Evolutionary conservation across 2,797 vertebrate genomes (phyloP).

Genomic region (Chelonia mydas): DNA sequence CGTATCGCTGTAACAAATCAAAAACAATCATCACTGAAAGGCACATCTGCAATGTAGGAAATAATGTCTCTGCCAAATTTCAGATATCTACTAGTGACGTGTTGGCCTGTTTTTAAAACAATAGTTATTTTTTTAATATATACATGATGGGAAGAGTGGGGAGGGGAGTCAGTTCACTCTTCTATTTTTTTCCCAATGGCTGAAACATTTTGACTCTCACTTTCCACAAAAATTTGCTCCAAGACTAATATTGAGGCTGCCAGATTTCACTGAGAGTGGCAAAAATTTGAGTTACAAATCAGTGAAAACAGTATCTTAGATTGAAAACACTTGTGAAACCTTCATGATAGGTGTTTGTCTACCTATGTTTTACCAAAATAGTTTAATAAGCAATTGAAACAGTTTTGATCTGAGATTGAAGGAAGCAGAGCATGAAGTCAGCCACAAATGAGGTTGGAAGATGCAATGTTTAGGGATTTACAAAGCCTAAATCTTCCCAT

Average conservation of each 20-base stretch:
- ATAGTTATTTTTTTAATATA: neutral
- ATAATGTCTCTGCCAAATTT: neutral
- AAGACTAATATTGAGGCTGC: neutral
- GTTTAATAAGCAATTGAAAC: neutral
- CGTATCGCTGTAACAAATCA: neutral
- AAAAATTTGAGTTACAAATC: neutral
- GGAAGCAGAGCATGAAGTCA: neutral
- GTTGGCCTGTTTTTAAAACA: neutral
- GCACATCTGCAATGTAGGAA: neutral
- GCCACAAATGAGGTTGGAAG: neutral
- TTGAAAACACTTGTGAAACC: neutral
- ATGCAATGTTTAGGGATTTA: neutral
- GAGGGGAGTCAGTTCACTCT: neutral
- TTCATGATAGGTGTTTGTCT: neutral
- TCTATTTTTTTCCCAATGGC: neutral
- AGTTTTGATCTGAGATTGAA: neutral
- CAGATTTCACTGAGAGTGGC: neutral
- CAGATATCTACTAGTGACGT: neutral
- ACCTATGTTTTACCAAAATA: neutral
- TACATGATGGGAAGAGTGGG: neutral
- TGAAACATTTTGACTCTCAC: neutral
- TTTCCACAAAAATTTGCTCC: neutral
- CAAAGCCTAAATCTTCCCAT: neutral
- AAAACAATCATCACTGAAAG: accelerated
- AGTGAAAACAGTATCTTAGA: neutral